A percentile compares a stretch with the other conserved stretches of the same genome.
Evolutionary conservation across 2,888 invertebrate species (phyloP).

Genomic region (Myathropa florea): DNA sequence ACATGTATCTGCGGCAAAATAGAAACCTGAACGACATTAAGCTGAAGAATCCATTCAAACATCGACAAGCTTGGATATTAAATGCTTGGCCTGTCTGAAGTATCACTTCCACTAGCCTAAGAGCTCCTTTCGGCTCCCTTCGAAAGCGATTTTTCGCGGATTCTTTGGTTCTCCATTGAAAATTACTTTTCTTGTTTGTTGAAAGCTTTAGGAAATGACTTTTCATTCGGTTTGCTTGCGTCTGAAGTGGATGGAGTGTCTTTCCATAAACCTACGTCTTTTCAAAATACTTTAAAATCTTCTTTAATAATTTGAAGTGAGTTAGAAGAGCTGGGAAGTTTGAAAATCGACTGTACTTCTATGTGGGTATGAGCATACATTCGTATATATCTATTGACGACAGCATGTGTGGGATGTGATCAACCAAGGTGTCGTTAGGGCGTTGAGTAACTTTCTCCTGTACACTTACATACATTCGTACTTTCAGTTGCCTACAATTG

Average conservation of each 20-base stretch:
- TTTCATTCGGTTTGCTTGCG: background rate
- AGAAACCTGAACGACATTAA: no score
- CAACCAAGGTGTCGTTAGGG: no score
- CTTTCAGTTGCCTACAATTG: no score
- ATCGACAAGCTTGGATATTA: background rate
- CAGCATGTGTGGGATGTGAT: no score
- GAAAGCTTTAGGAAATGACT: conserved; percentile 41
- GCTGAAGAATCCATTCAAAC: background rate
- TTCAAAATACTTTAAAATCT: background rate
- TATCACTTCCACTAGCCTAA: background rate
- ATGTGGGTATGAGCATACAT: background rate
- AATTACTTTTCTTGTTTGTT: conserved; percentile 66
- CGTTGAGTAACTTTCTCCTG: no score
- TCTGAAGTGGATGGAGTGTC: background rate
- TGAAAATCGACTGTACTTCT: background rate
- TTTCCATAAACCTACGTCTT: background rate
- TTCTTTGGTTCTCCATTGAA: conserved; percentile 41
- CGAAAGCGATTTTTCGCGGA: background rate
- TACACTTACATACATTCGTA: no score
- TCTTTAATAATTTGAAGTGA: background rate
- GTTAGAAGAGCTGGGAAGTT: no score
- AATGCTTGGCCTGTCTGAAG: background rate
- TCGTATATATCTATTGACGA: no score
- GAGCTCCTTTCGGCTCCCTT: background rate
- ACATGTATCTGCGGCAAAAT: no score